Evolutionary conservation across 2,888 invertebrate species (phyloP), one percentile per base, ranked within the genome.

Genomic region (Microctonus brassicae): DNA sequence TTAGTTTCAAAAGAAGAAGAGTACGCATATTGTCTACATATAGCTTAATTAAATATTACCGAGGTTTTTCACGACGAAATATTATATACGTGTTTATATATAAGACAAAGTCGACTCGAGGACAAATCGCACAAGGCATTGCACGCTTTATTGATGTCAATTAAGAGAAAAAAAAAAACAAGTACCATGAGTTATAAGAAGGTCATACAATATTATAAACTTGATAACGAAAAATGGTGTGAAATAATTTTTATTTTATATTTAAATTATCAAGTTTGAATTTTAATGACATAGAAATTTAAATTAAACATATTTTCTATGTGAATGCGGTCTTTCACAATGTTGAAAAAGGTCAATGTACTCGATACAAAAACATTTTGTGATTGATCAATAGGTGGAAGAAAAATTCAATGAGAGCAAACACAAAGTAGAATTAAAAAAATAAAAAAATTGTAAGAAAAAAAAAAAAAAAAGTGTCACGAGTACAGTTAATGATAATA

Each of bases 61-160:
- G 61, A 61, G 61, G 22, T 61, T 61, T 61, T 61, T 36, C 20
- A 60, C 36, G 9, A 61, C 34, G 61, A 13, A 22, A 22, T 20
- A n/a, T n/a, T n/a, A n/a, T n/a, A 22, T 33, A 36, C 63, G 29
- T 29, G 29, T n/a, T n/a, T n/a, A 29, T 22, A 34, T 33, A 47
- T 26, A 52, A 63, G 26, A 57, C 26, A 26, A 24, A 57, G 57
- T 13, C 57, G 24, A 34, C 60, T 57, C 63, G 73, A 70, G 69
- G 72, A 61, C 70, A 69, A 20, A 36, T 64, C 39, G 34, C 47
- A 24, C 42, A 62, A 55, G 75, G 70, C 75, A 71, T 70, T 73
- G 75, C 42, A 73, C 70, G 72, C 68, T 74, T 75, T 75, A 75
- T 72, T 75, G 68, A 62, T 62, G 63, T 73, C 58, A 58, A 71